Base-by-base conservation (phyloP, 2,797 vertebrate species). In the Apodemus agrarius region DNA sequence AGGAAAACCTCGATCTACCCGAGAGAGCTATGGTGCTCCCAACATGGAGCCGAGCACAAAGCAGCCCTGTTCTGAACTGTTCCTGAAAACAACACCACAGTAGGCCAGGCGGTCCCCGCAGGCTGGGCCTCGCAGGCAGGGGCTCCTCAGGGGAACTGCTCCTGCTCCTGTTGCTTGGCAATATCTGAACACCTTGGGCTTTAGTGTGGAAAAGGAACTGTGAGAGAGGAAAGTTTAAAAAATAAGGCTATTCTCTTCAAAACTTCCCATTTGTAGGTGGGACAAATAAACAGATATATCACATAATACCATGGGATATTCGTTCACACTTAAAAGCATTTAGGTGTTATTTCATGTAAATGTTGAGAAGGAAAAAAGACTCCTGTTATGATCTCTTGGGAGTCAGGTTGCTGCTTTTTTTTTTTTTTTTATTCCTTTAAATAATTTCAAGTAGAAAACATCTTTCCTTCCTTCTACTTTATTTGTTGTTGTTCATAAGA, bases 281-380 rank as follows among this genome's bases (percentile, higher is more conserved):
- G 75, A 96, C 85, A 46, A 96, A 63, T n/a, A 81, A 11, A 93
- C 80, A 94, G 69, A 89, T 54, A 67, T n/a, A 87, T 54, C 72
- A 54, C 21, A 29, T 89, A 63, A 78, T 76, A 84, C 6, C 61
- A 86, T 19, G 78, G 90, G 86, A 61, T 24, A 85, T 90, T 87
- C 90, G 14, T 89, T 97, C 89, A 89, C 87, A 96, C 74, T 69
- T 96, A 6, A 78, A 97, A 75, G 43, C 54, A 92, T 79, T 87
- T 76, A 94, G 76, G 76, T 97, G 74, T 94, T 95, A 96, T 74
- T 96, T 88, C 87, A 90, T 81, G 19, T 46, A 95, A 94, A 96
- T 86, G 57, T 59, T 93, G 46, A 89, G 40, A 88, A 85, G 34
- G 79, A 61, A 75, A 75, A 91, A 93, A 49, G 8, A 37, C 2